Percentiles rank a stretch among this genome's conserved stretches.
These are phyloP conservation scores for Drosophila yakuba DNA, from an alignment of 1,140 invertebrate species.

Conservation along the genomic window DNA sequence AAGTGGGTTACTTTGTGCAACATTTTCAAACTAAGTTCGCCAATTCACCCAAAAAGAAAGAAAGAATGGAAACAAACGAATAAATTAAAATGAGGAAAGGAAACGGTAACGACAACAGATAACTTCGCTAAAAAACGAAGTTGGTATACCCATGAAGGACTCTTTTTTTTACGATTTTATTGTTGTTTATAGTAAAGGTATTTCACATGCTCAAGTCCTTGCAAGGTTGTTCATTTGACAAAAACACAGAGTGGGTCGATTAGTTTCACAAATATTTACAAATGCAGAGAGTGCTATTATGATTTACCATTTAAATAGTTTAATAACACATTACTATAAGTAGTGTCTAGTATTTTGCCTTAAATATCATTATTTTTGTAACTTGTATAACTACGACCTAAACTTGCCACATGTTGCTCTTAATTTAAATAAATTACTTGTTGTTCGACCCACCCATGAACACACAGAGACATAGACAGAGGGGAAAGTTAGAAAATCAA, in stretches of 20 bases:
- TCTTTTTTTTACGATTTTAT: background rate
- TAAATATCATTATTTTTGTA: background rate
- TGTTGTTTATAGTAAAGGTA: background rate
- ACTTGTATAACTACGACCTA: no score
- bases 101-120: constrained; percentile 28
- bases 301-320: no score
- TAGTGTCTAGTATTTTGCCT: no score
- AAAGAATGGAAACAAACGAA: constrained; percentile 60
- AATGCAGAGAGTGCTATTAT: background rate
- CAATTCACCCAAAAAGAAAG: constrained; percentile 75
- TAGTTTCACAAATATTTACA: background rate
- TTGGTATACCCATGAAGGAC: constrained; percentile 22
- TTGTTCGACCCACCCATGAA: constrained; percentile 22
- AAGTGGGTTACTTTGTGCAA: constrained; percentile 85
- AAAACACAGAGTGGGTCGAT: constrained; percentile 24
- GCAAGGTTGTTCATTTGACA: constrained; percentile 12
- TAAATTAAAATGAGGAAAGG: constrained; percentile 53
- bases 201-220: constrained; percentile 3
- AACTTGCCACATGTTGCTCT: background rate
- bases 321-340: no score
- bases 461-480: constrained; percentile 30
- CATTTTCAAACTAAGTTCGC: constrained; percentile 84
- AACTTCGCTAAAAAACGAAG: constrained; percentile 28
- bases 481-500: constrained; percentile 42
- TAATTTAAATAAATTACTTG: background rate